A percentile compares a stretch with the other conserved stretches of the same genome.
phyloP scores from a whole-genome alignment of 2,113 vertebrate species.

The Hypanus sabinus region DNA sequence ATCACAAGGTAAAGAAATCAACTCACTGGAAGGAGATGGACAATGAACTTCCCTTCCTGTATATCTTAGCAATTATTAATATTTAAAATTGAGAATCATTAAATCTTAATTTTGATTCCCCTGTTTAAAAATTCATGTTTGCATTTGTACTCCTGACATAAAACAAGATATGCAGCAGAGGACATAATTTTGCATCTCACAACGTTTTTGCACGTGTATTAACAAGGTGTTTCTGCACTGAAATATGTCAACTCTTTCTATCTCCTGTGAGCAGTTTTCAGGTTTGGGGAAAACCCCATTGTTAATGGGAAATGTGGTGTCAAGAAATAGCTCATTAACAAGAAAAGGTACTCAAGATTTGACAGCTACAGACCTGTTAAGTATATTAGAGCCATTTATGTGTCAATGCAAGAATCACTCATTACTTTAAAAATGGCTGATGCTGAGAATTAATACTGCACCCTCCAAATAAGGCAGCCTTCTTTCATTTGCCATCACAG shows the following conservation, averaged over 20 bases:
- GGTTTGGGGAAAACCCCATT: not conserved
- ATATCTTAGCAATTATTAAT: not conserved
- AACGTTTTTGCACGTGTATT: not conserved
- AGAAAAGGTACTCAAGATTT: not conserved
- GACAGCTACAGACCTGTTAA: not conserved
- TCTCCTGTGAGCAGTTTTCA: not conserved
- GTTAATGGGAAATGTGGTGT: not conserved
- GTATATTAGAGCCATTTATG: not conserved
- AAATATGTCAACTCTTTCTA: not conserved
- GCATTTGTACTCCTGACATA: not conserved
- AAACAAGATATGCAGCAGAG: not conserved
- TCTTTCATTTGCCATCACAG: not conserved
- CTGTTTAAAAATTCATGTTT: slow-evolving; percentile 7
- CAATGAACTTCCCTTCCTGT: not conserved
- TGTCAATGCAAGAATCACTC: not conserved
- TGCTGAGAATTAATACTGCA: not conserved
- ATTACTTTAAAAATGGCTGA: not conserved
- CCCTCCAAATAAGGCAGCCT: not conserved
- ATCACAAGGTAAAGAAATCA: not conserved
- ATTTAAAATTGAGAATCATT: not conserved
- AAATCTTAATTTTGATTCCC: not conserved
- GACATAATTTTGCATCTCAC: not conserved
- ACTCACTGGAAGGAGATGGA: no score
- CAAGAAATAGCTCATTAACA: not conserved
- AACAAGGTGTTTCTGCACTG: not conserved